Evolutionary conservation across 2,797 vertebrate genomes (phyloP).

Genomic region (Pangasius krempfi): DNA sequence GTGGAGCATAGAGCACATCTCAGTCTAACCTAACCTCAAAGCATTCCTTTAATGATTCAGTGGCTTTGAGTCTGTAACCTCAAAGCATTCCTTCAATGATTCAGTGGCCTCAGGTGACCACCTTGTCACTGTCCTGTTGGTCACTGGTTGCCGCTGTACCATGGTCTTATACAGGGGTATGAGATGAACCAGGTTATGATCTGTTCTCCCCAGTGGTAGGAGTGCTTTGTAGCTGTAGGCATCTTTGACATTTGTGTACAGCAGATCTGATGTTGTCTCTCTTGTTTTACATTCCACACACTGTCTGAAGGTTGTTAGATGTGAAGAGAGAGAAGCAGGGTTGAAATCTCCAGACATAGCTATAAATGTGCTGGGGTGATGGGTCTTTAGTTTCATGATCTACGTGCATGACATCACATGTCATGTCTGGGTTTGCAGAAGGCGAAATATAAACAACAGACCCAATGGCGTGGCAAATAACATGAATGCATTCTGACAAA

Average conservation of each 20-base stretch:
- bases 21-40: background rate
- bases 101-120: background rate
- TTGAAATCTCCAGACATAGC: background rate
- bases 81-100: background rate
- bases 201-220: background rate
- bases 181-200: background rate
- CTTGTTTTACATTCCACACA: background rate
- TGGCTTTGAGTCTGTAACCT: too few relatives aligned
- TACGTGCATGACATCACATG: background rate
- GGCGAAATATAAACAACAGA: background rate
- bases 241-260: background rate
- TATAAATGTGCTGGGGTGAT: background rate
- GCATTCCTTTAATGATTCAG: background rate
- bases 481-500: background rate
- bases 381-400: background rate
- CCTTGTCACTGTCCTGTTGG: background rate
- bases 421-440: background rate
- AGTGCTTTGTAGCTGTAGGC: background rate
- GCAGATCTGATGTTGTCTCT: background rate
- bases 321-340: background rate
- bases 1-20: background rate
- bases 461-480: background rate
- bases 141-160: background rate
- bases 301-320: background rate
- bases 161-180: background rate